Conservation (phyloP, 2,888 invertebrate genomes). For the Brenthis ino region DNA sequence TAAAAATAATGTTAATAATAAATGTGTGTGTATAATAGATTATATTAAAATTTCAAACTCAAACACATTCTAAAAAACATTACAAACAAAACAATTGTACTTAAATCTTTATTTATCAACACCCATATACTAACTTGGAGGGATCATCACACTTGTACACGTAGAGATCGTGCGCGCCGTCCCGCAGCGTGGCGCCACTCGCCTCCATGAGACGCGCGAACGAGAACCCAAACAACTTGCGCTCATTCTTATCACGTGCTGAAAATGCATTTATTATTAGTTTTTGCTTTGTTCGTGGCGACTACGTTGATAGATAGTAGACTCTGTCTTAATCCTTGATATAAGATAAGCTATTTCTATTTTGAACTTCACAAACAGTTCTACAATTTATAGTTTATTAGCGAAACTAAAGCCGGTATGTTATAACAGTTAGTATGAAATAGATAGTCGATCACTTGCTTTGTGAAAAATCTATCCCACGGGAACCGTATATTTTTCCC, state of each 20-base stretch:
- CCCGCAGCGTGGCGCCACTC: conserved; percentile 93
- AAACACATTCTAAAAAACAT: too few species aligned
- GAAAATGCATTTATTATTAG: conserved; percentile 46
- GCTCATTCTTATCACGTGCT: conserved; percentile 94
- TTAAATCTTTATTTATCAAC: background rate
- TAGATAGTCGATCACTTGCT: too few species aligned
- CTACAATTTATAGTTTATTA: too few species aligned
- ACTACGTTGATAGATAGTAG: background rate
- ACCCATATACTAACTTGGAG: conserved; percentile 79
- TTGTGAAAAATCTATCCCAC: too few species aligned
- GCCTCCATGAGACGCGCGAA: conserved; percentile 95
- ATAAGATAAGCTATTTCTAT: background rate
- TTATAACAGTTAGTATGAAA: too few species aligned
- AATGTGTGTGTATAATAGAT: too few species aligned
- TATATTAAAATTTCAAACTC: too few species aligned
- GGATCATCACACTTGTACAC: conserved; percentile 96
- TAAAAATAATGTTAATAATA: too few species aligned
- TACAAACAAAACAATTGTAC: too few species aligned
- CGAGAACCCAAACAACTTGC: conserved; percentile 95
- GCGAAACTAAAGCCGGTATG: too few species aligned
- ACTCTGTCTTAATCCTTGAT: background rate
- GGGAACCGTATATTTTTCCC: too few species aligned
- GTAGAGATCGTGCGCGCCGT: conserved; percentile 93
- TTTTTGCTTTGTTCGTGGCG: background rate
- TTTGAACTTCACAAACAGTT: too few species aligned